phyloP scores from a whole-genome alignment of 1,140 invertebrate species.

The Trachelipus rathkii region DNA sequence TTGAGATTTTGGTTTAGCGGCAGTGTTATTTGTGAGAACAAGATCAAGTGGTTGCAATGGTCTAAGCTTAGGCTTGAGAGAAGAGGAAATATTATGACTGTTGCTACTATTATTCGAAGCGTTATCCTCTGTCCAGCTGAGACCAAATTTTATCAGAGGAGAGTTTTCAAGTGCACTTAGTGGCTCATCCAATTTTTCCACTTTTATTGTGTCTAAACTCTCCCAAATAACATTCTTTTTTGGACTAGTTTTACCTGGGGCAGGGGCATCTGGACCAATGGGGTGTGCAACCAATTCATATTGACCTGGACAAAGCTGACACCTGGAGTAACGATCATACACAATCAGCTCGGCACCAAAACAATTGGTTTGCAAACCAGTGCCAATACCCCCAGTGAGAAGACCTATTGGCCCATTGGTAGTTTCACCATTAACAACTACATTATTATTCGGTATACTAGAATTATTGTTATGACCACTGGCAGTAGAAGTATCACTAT shows the following conservation, averaged over 20 bases:
- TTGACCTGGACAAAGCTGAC: conserved; percentile 77
- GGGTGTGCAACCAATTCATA: conserved; percentile 74
- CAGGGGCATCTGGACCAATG: conserved; percentile 40
- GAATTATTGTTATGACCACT: conserved; percentile 20
- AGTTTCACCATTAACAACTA: neutral
- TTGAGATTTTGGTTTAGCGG: conserved; percentile 39
- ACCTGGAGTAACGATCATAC: conserved; percentile 83
- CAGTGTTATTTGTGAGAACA: conserved; percentile 35
- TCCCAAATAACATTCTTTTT: conserved; percentile 66
- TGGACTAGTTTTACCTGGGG: conserved; percentile 34
- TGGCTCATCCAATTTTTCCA: conserved; percentile 60
- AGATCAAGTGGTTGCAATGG: conserved; percentile 41
- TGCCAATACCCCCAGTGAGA: conserved; percentile 25
- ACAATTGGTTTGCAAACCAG: conserved; percentile 57
- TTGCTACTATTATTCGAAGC: neutral
- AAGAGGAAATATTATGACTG: neutral
- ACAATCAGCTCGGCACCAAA: conserved; percentile 73
- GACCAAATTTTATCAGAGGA: conserved; percentile 48
- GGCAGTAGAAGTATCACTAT: conserved; percentile 22
- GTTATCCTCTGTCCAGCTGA: conserved; percentile 32
- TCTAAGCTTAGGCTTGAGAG: conserved; percentile 29
- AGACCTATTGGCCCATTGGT: conserved; percentile 5
- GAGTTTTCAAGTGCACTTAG: conserved; percentile 49
- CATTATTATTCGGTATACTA: conserved; percentile 10
- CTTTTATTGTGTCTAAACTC: conserved; percentile 62